Conservation (phyloP, 2,888 invertebrate genomes). For the Pseudoips prasinana region DNA sequence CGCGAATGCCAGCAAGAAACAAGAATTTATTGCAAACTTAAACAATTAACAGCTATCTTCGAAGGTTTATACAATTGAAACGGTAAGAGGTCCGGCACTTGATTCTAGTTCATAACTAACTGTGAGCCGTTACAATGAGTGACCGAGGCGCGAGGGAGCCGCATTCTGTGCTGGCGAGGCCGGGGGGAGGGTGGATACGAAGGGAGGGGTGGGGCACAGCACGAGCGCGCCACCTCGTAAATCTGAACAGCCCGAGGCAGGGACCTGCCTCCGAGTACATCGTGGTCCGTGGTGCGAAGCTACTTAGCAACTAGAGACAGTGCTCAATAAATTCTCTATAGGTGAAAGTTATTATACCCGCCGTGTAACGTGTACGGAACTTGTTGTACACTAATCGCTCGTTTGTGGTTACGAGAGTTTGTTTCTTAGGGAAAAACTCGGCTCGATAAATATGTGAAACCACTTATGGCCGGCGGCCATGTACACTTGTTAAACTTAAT, state of each 20-base stretch:
- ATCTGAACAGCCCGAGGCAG: slow-evolving; percentile 57
- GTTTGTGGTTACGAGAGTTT: slow-evolving; percentile 32
- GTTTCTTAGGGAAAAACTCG: slow-evolving; percentile 27
- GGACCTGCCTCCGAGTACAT: slow-evolving; percentile 41
- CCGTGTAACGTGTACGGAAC: slow-evolving; percentile 32
- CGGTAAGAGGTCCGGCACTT: slow-evolving; percentile 40
- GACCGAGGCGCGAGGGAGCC: slow-evolving; percentile 42
- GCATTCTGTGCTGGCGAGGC: slow-evolving; percentile 40
- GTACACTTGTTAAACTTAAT: too few relatives aligned
- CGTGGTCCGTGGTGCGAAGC: slow-evolving; percentile 39
- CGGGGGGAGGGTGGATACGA: slow-evolving; percentile 29
- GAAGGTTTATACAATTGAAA: slow-evolving; percentile 48
- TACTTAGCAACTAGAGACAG: slow-evolving; percentile 54
- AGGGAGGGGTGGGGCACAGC: slow-evolving; percentile 44
- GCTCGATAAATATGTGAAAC: slow-evolving; percentile 24
- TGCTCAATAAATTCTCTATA: slow-evolving; percentile 49
- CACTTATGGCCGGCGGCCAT: slow-evolving; percentile 12
- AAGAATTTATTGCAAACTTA: slow-evolving; percentile 27
- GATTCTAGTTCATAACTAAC: slow-evolving; percentile 57
- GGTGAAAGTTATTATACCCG: slow-evolving; percentile 48
- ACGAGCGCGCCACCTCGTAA: slow-evolving; percentile 67
- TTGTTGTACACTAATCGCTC: slow-evolving; percentile 39
- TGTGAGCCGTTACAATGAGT: slow-evolving; percentile 60
- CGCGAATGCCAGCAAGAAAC: slow-evolving; percentile 18
- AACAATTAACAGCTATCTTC: slow-evolving; percentile 49